These are phyloP conservation scores for Diadema setosum DNA, from an alignment of 35 echinoderm and acorn worm species.

Conservation along the genomic window DNA sequence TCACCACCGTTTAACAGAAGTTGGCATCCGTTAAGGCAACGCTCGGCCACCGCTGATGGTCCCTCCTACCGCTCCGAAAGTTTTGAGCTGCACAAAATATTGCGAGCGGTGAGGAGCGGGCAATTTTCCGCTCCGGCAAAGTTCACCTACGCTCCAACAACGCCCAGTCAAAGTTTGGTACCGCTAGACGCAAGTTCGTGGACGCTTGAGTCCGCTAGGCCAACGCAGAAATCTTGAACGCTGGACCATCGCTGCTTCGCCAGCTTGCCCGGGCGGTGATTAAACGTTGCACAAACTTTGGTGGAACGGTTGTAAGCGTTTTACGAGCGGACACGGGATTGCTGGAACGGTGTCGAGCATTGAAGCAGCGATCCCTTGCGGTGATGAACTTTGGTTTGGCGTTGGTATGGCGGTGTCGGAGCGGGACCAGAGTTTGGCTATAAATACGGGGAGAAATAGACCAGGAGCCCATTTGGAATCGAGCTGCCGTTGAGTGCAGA, in stretches of 20 bases:
- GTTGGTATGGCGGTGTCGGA: background rate
- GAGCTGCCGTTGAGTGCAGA: too few species aligned
- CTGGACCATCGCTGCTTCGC: background rate
- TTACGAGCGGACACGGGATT: background rate
- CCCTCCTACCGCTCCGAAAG: constrained; percentile 11
- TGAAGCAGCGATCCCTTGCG: constrained; percentile 4
- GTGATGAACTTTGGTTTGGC: constrained; percentile 2
- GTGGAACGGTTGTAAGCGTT: constrained; percentile 1
- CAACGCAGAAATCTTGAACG: constrained; percentile 13
- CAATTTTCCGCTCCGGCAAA: background rate
- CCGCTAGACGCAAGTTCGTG: constrained; percentile 7
- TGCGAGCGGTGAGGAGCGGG: constrained; percentile 1
- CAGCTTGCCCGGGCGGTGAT: constrained; percentile 2
- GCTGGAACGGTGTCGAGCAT: background rate
- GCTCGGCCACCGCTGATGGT: constrained; percentile 1
- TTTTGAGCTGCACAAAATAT: constrained; percentile 11
- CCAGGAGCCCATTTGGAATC: too few species aligned
- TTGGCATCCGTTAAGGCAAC: background rate
- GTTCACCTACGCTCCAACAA: background rate
- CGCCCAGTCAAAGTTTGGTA: background rate
- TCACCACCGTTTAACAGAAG: background rate
- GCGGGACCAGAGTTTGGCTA: too few species aligned
- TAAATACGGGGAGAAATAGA: too few species aligned
- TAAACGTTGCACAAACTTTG: background rate
- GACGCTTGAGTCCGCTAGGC: background rate